Conservation (phyloP, 1,140 invertebrate genomes). For the Arctopsyche grandis region DNA sequence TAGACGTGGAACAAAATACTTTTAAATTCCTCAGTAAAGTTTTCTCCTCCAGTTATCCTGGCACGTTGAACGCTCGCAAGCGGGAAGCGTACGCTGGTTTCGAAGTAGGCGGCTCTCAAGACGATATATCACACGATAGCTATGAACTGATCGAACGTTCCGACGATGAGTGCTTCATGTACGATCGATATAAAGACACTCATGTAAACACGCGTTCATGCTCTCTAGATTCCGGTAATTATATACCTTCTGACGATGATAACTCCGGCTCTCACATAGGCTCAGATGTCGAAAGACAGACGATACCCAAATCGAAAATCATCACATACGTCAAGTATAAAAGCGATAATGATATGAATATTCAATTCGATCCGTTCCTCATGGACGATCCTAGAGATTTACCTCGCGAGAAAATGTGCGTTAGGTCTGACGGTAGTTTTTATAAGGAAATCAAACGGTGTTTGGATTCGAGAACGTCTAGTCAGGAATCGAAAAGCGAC, state of each 20-base stretch:
- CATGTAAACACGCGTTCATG: conserved; percentile 69
- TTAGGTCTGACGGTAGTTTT: conserved; percentile 74
- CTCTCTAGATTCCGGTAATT: conserved; percentile 76
- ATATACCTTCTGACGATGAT: conserved; percentile 74
- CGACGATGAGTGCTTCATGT: conserved; percentile 70
- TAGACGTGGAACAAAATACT: conserved; percentile 70
- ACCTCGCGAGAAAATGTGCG: conserved; percentile 73
- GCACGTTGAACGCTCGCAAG: conserved; percentile 75
- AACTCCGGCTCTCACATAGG: conserved; percentile 65
- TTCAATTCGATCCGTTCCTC: conserved; percentile 72
- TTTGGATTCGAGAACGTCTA: conserved; percentile 71
- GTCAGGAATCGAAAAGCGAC: conserved; percentile 74
- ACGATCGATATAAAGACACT: conserved; percentile 57
- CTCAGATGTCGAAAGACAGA: conserved; percentile 61
- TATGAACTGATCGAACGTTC: conserved; percentile 85
- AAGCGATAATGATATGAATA: conserved; percentile 68
- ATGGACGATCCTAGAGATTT: conserved; percentile 74
- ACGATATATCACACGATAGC: conserved; percentile 88
- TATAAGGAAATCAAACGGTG: conserved; percentile 73
- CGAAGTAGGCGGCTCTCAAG: conserved; percentile 77
- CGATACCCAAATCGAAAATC: conserved; percentile 58
- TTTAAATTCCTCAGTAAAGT: conserved; percentile 68
- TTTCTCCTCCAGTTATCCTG: conserved; percentile 86
- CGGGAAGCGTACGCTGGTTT: conserved; percentile 69
- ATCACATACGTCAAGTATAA: conserved; percentile 67